Base-by-base conservation (phyloP, 35 echinoderm and acorn worm species). In the Patiria miniata region DNA sequence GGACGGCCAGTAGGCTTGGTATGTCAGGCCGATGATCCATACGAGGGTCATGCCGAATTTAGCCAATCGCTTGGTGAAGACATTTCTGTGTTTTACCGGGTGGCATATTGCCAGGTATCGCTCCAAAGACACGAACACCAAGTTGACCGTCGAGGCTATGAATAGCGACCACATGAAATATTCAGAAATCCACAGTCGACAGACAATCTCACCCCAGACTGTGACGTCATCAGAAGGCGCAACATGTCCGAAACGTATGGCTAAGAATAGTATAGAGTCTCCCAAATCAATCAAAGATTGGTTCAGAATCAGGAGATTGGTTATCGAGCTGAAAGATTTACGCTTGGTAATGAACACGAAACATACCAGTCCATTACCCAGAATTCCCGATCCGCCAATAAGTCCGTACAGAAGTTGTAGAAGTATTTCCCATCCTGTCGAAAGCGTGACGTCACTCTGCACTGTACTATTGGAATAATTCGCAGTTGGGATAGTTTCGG, bases 81-180 rank as follows among this genome's bases (percentile, higher is more conserved):
- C 69, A 78, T 97, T 93, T 39, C 95, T 59, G 60, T 97, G 91
- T 47, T 39, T 87, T n/a, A 97, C 84, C 0, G 94, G 91, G 28
- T 90, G 87, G 58, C 86, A 89, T 8, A 87, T 97, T 14, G 94
- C 94, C 29, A 93, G 89, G 54, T 97, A 97, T 21, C 94, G 36
- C 78, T 97, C 94, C 79, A 97, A 38, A 1, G 94, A 93, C 18
- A 97, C 53, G 17, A 93, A 59, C 1, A 97, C 95, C 8, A 97
- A 68, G 87, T 97, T 97, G 16, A 89, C 77, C 1, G 95, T 97
- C 28, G 95, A 90, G 6, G 91, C 87, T 14, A 97, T 87, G 79
- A 89, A 97, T 21, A 97, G 68, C 8, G 87, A 81, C 95, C 95
- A 97, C 30, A 97, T 83, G 0, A 93, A 73, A 51, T 93, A 97